Percentiles rank a stretch among this genome's conserved stretches.
Conservation (phyloP, 2,113 vertebrate species). For the Grantiella picta region DNA sequence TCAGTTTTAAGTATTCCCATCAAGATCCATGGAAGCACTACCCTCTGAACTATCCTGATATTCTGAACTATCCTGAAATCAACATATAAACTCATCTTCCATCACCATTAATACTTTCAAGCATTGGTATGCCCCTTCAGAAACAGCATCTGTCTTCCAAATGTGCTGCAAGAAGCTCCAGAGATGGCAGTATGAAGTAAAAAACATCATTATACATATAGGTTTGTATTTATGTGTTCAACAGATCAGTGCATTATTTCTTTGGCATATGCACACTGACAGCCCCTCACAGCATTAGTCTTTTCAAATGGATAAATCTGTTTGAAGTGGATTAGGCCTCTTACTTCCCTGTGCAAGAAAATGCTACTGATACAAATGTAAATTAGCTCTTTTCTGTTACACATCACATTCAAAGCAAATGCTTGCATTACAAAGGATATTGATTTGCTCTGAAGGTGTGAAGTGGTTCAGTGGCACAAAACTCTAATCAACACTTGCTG, state of each 20-base stretch:
- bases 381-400: slow-evolving; percentile 15
- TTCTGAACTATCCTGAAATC: neutral
- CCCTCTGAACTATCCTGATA: neutral
- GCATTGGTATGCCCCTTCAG: neutral
- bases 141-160: neutral
- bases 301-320: slow-evolving; percentile 38
- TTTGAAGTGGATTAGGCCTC: slow-evolving; percentile 50
- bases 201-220: neutral
- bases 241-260: neutral
- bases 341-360: slow-evolving; percentile 13
- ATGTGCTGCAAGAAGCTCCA: neutral
- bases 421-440: slow-evolving; percentile 25
- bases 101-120: neutral
- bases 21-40: neutral
- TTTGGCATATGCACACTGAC: neutral
- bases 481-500: slow-evolving; percentile 57
- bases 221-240: neutral
- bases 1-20: neutral
- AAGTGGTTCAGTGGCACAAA: neutral
- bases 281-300: neutral
- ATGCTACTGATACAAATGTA: slow-evolving; percentile 24
- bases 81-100: neutral
- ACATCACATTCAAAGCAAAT: slow-evolving; percentile 46
- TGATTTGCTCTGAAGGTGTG: slow-evolving; percentile 14
- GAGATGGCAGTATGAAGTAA: neutral